Evolutionary conservation across 2,888 invertebrate genomes (phyloP), one percentile per base, ranked within the genome.

Genomic region (Nomada fucata): DNA sequence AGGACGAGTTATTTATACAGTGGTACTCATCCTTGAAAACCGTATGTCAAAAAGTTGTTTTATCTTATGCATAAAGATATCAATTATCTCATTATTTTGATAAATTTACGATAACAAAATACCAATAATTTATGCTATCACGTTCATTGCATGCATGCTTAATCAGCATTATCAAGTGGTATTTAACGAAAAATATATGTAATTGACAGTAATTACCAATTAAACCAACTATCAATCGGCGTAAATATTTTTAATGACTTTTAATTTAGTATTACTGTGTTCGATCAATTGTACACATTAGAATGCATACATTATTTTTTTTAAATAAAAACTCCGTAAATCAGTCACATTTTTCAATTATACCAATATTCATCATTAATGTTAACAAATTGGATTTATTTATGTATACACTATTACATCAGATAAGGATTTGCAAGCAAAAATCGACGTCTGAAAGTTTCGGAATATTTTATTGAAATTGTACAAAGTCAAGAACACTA

Each of bases 381-480:
- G 36, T 36, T 36, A 36, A 36, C 36, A 36, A 36, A 36, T 36
- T 36, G 36, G 7, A 9, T 36, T 36, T 36, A 36, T 36, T 47
- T 47, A 47, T 47, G 36, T 15, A 47, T 15, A 47, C 10, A 13
- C 15, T 47, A 47, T 60, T 10, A 2, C 26, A 13, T 26, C 42
- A 36, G 1, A 10, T 4, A n/a, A 36, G 23, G 23, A 36, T 60
- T 10, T 1, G 23, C 10, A 15, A 13, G 36, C 42, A 50, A 15
- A 57, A 71, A 20, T 18, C 23, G 42, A n/a, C 2, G 1, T 1
- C 7, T 36, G 36, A 36, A 9, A 42, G 11, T 36, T 53, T 69
- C 36, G 7, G 42, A 36, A 42, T 23, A 53, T 67, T 78, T 80
- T 63, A 72, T 78, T 80, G 29, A 50, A 78, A 80, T 68, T 67